These are phyloP conservation scores for Dorcus hopei DNA, from an alignment of 2,888 invertebrate species.

Conservation along the genomic window DNA sequence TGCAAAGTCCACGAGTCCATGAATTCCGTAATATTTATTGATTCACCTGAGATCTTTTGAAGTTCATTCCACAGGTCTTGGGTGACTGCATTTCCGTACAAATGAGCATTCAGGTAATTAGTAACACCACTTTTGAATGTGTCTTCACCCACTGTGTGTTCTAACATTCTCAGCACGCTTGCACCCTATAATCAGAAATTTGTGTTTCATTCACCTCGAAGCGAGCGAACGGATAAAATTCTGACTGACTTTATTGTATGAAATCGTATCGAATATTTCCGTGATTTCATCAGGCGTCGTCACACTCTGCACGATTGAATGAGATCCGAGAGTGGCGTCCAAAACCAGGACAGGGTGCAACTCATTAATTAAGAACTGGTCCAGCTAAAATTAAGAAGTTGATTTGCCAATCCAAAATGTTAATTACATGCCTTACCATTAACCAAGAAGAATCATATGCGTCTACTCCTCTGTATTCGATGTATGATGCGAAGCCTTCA, in stretches of 20 bases:
- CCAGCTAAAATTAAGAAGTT: constrained; percentile 56
- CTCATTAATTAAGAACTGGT: constrained; percentile 70
- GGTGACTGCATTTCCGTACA: constrained; percentile 76
- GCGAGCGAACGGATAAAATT: no score
- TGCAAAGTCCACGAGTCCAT: constrained; percentile 90
- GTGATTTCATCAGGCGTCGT: constrained; percentile 86
- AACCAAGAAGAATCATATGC: constrained; percentile 74
- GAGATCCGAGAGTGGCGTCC: constrained; percentile 80
- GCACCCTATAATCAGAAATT: constrained; percentile 66
- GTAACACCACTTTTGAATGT: constrained; percentile 71
- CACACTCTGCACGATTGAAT: constrained; percentile 85
- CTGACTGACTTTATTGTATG: constrained; percentile 75
- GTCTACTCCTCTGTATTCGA: constrained; percentile 77
- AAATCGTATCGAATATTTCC: constrained; percentile 86
- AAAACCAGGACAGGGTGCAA: constrained; percentile 69
- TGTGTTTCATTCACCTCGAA: no score
- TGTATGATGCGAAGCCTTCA: constrained; percentile 89
- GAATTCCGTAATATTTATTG: constrained; percentile 55
- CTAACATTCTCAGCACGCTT: constrained; percentile 83
- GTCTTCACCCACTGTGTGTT: constrained; percentile 70
- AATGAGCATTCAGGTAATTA: constrained; percentile 68
- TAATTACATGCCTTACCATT: constrained; percentile 56
- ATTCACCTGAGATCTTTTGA: constrained; percentile 54
- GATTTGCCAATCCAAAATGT: neutral
- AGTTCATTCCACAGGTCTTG: constrained; percentile 71